phyloP scores from a whole-genome alignment of 2,888 invertebrate genomes.

The Drosophila kuntzei region DNA sequence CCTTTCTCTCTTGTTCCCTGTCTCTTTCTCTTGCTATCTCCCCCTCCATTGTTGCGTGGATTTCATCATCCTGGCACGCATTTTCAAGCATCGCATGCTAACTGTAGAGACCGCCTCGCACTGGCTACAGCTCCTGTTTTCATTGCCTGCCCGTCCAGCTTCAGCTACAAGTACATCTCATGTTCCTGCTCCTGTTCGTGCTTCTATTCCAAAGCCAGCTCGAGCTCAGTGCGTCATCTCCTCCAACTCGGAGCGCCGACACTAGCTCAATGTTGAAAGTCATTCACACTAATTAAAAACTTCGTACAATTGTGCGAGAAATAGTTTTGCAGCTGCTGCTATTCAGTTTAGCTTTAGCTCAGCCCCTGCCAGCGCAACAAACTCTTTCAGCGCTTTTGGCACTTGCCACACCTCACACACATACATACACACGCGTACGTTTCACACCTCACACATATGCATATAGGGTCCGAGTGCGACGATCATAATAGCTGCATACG shows the following conservation, averaged over 20 bases:
- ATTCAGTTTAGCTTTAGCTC: constrained; percentile 53
- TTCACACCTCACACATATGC: constrained; percentile 3
- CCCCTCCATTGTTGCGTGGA: constrained; percentile 11
- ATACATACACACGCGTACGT: background rate
- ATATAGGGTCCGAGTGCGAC: constrained; percentile 32
- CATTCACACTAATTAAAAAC: constrained; percentile 84
- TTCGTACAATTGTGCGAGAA: constrained; percentile 80
- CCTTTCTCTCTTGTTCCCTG: background rate
- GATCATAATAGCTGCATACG: constrained; percentile 52
- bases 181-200: constrained; percentile 9
- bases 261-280: constrained; percentile 75
- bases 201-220: constrained; percentile 1
- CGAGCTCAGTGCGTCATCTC: constrained; percentile 12
- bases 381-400: constrained; percentile 31
- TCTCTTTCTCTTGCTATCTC: background rate
- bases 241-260: constrained; percentile 37
- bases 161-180: constrained; percentile 3
- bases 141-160: background rate
- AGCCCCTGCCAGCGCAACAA: constrained; percentile 15
- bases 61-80: constrained; percentile 55
- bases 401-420: constrained; percentile 22
- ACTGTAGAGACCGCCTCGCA: constrained; percentile 40
- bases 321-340: constrained; percentile 78
- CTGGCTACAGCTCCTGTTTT: constrained; percentile 11
- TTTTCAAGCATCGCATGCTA: constrained; percentile 69